Evolutionary conservation across 1,140 invertebrate species (phyloP).

Genomic region (Akabosia matsudoensis): DNA sequence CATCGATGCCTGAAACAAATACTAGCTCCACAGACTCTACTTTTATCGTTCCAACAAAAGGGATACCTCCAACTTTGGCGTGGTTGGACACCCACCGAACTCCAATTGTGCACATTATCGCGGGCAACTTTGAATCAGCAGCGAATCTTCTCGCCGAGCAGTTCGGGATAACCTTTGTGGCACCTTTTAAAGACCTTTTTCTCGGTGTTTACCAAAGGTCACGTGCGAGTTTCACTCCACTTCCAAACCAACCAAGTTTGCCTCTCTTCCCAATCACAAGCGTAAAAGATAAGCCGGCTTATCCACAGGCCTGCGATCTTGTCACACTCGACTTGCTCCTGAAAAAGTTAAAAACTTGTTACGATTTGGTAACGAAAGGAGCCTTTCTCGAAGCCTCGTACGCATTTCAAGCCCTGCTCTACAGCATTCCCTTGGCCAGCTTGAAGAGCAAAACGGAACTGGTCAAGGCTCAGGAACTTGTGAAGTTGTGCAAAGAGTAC

Average conservation of each 20-base stretch:
- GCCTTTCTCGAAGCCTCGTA: conserved; percentile 93
- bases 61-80: conserved; percentile 61
- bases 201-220: conserved; percentile 72
- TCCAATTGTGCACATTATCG: conserved; percentile 83
- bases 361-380: conserved; percentile 91
- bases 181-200: conserved; percentile 77
- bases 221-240: conserved; percentile 69
- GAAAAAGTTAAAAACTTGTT: conserved; percentile 62
- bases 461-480: conserved; percentile 84
- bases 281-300: not conserved
- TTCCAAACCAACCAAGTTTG: conserved; percentile 74
- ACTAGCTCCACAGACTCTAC: conserved; percentile 60
- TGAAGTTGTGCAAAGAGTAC: conserved; percentile 93
- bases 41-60: conserved; percentile 76
- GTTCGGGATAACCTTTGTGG: conserved; percentile 88
- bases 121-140: conserved; percentile 94
- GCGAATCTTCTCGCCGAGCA: conserved; percentile 77
- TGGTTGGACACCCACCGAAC: conserved; percentile 84
- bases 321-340: not conserved
- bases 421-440: conserved; percentile 81
- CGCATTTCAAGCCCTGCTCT: conserved; percentile 76
- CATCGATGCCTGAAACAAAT: conserved; percentile 59
- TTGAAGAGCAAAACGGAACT: conserved; percentile 88
- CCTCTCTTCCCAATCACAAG: conserved; percentile 67
- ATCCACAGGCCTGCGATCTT: not conserved